Evolutionary conservation across 2,888 invertebrate genomes (phyloP).

Genomic region (Drosophila algonquin): DNA sequence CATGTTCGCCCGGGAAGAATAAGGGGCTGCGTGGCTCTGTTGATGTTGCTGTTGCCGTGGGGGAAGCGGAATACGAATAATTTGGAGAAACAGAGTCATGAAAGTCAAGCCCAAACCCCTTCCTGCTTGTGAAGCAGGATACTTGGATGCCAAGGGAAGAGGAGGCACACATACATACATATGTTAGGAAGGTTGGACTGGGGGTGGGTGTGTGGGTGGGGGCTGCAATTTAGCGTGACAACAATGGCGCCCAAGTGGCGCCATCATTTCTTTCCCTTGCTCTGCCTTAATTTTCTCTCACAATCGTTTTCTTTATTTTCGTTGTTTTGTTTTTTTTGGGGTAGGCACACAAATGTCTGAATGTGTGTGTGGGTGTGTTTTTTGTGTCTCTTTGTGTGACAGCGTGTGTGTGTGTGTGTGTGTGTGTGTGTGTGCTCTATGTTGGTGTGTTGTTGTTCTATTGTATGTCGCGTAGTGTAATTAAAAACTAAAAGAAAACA

Average conservation of each 20-base stretch:
- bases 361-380: background rate
- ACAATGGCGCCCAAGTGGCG: conserved; percentile 53
- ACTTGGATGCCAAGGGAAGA: background rate
- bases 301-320: background rate
- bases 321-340: background rate
- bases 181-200: conserved; percentile 2
- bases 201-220: background rate
- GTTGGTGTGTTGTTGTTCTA: background rate
- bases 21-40: background rate
- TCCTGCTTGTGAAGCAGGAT: background rate
- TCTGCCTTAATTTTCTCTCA: conserved; percentile 15
- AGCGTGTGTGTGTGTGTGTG: background rate
- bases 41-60: background rate
- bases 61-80: conserved; percentile 15
- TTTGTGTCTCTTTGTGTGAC: conserved; percentile 7
- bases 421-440: background rate
- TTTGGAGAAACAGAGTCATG: conserved; percentile 35
- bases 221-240: conserved; percentile 61
- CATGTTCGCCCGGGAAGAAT: conserved; percentile 25
- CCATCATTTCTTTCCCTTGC: conserved; percentile 20
- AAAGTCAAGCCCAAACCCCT: conserved; percentile 23
- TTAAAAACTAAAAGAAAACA: conserved; percentile 22
- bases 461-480: conserved; percentile 17
- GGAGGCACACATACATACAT: conserved; percentile 1
- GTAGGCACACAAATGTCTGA: conserved; percentile 15